A percentile compares a stretch with the other conserved stretches of the same genome.
These are phyloP conservation scores for Corvus hawaiiensis DNA, from an alignment of 2,113 vertebrate genomes.

Conservation along the genomic window DNA sequence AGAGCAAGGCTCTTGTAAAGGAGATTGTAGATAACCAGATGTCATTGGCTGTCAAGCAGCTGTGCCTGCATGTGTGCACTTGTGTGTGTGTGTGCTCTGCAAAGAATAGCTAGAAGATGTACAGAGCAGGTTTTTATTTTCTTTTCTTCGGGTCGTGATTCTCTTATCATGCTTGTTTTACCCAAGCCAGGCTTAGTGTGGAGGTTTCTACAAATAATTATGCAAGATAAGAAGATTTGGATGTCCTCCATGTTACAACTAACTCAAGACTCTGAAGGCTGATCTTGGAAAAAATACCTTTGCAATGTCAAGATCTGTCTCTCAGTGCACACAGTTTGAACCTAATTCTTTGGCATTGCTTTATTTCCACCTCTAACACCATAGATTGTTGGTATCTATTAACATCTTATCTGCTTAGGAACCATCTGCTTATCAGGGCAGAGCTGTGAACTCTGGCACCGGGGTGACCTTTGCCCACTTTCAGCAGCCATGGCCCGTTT, in stretches of 20 bases:
- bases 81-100: not conserved
- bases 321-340: not conserved
- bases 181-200: not conserved
- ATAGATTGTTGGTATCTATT: not conserved
- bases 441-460: not conserved
- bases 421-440: not conserved
- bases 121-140: not conserved
- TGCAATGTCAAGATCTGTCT: not conserved
- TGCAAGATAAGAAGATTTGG: not conserved
- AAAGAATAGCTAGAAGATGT: not conserved
- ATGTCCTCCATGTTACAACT: not conserved
- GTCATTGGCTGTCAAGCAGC: not conserved
- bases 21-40: slow-evolving; percentile 29
- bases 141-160: not conserved
- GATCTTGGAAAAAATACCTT: too few relatives aligned
- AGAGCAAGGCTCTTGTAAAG: not conserved
- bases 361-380: not conserved
- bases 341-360: not conserved
- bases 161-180: not conserved
- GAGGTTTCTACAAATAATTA: not conserved
- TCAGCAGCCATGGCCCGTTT: not conserved
- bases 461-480: not conserved
- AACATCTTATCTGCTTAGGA: not conserved
- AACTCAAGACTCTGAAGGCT: not conserved
- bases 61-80: not conserved